Base-by-base conservation (phyloP, 2,797 vertebrate genomes). In the Sparidentex hasta region DNA sequence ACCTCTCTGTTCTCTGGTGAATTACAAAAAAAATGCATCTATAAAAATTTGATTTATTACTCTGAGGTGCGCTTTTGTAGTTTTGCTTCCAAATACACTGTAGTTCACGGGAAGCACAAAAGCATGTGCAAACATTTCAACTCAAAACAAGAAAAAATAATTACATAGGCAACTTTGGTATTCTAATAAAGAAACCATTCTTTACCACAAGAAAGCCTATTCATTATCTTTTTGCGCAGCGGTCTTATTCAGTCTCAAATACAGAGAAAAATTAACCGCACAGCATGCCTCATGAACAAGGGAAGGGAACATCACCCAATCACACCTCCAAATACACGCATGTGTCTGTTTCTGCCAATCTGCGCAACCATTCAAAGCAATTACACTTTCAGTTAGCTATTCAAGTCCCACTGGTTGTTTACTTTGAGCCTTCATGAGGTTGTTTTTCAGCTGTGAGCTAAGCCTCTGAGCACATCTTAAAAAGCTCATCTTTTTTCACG, bases 1-100 rank as follows among this genome's bases (percentile, higher is more conserved):
- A 88, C 74, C 78, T 90, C 50, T 87, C 62, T 84, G 38, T 17
- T 62, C 61, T 51, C 70, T 46, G 71, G 23, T 75, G 69, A 41
- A 12, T 71, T 23, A 83, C 61, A 71, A 65, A 74, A 12, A 0
- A 75, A 64, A 75, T 41, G 55, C 46, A 33, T 33, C 7, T 33
- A 33, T 33, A 33, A 7, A 56, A 69, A 78, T 76, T 33, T 41
- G 55, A 52, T 47, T 29, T 56, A 29, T 20, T 4, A 14, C 46
- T 0, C 41, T 12, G 47, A 14, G 43, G 54, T 63, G 46, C 64
- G 50, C 46, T 46, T 52, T 64, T 18, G 43, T 14, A 46, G 21
- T 50, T 44, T n/a, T n/a, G 41, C 33, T 64, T 71, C 6, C 21
- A 76, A 11, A 38, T 11, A 20, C 3, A 21, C 21, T 23, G 38